Percentiles rank a stretch among this genome's conserved stretches.
Conservation (phyloP, 2,888 invertebrate genomes). For the Heliconius cydno region DNA sequence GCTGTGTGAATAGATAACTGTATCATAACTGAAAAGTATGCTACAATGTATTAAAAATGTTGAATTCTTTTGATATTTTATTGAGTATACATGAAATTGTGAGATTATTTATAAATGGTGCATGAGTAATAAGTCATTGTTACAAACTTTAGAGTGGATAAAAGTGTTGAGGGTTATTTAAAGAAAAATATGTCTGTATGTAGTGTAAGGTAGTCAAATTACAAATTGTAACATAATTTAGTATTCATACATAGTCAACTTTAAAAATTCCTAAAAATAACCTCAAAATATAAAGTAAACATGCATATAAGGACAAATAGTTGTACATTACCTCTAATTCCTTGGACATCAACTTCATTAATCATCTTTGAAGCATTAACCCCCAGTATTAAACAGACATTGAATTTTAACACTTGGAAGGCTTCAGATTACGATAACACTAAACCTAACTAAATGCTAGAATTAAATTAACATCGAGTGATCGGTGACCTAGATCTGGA, state of each 20-base stretch:
- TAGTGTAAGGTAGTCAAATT: background rate
- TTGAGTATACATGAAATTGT: background rate
- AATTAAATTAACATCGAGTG: conserved; percentile 76
- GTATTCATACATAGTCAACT: background rate
- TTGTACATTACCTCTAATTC: conserved; percentile 70
- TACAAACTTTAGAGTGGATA: background rate
- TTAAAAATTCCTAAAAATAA: background rate
- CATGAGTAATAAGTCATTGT: background rate
- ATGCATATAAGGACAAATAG: conserved; percentile 38
- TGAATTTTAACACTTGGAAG: conserved; percentile 82
- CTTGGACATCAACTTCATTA: conserved; percentile 64
- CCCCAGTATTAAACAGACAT: conserved; percentile 76
- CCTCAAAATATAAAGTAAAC: conserved; percentile 36
- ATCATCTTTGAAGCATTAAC: conserved; percentile 78
- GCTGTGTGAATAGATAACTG: conserved; percentile 7
- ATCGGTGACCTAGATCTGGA: conserved; percentile 82
- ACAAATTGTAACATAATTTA: background rate
- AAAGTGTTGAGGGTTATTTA: background rate
- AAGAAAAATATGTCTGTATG: background rate
- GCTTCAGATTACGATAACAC: conserved; percentile 83
- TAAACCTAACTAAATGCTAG: conserved; percentile 81
- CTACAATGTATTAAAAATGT: background rate
- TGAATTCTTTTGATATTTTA: background rate
- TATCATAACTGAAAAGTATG: background rate
- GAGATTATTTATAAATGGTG: background rate